Base-by-base conservation (phyloP, 2,797 vertebrate species). In the Muscicapa comitata region DNA sequence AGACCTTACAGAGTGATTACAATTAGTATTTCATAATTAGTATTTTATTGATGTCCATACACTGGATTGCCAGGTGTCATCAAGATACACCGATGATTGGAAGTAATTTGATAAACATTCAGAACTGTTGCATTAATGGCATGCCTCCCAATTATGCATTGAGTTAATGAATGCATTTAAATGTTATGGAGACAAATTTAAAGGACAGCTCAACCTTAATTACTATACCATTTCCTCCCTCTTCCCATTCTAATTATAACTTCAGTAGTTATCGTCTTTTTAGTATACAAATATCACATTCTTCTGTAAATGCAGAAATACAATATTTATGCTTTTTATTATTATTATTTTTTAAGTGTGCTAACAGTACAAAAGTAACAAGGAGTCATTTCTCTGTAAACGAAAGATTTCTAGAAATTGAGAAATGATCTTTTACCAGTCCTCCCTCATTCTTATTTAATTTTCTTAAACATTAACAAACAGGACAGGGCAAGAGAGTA, bases 11-110 rank as follows among this genome's bases (percentile, higher is more conserved):
- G 48, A 96, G 68, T 94, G 93, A 97, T 96, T 97, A 96, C 93
- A 97, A 96, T 97, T 97, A 98, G 94, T 97, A 95, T 97, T 95
- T 97, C 92, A 93, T 97, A 98, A 97, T 98, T 97, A 97, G 90
- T 90, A 97, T 97, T 96, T 97, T 98, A 97, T 94, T 97, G 97
- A 97, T 97, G 94, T 95, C 97, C 97, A 93, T 86, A 72, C 67
- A 93, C 71, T 1, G 38, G 87, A 94, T 96, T 97, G 86, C 88
- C 23, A 82, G 88, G 68, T 57, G 28, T 95, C 89, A 96, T 96
- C 94, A 96, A 94, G 96, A 97, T 93, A 88, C 87, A 91, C 48
- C 0, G 3, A 95, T 96, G 97, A 97, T 57, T 97, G 93, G 87
- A 97, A 92, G 80, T 95, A 97, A 97, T 97, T 96, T 98, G 95